Base-by-base conservation (phyloP, 2,113 vertebrate species). In the Nymphicus hollandicus region DNA sequence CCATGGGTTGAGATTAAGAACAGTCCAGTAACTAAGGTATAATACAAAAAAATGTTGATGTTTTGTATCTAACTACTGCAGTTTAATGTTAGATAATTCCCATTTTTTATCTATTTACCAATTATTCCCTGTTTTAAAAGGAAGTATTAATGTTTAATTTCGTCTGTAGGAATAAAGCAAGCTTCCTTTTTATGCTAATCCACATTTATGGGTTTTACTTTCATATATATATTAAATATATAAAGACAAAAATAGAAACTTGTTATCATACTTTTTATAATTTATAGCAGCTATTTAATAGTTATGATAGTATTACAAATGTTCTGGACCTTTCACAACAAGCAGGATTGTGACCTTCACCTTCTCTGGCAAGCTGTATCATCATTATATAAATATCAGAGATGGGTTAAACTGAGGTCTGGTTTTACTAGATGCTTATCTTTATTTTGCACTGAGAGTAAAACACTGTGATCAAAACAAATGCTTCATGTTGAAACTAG, bases 351-450 rank as follows among this genome's bases (percentile, higher is more conserved):
- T 84, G 78, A 91, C 80, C 63, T 95, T 95, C 52, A 86, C 73
- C 86, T 93, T 41, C 83, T 84, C 53, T 89, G 77, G 44, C 92
- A 96, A 89, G 73, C 80, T 58, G 49, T 61, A 91, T 7, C 82
- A 76, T 72, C 22, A 7, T 93, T 81, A 86, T 50, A 76, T 88
- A 92, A 95, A 69, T 89, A 53, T 72, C 44, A 39, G 79, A 89
- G 86, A 72, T 29, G 35, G 80, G 77, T 92, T 95, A 94, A 94
- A 50, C 23, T 19, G 33, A 85, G 83, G 86, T 93, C 92, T 96
- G 56, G 49, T 92, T 94, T 93, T 97, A 46, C 95, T 89, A 85
- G 86, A 93, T 95, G 44, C 61, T 85, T 97, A 91, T 96, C 95
- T 96, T 74, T 87, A 41, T 93, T 92, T 94, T 93, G 83, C 55